Evolutionary conservation across 2,797 vertebrate species (phyloP).

Genomic region (Chaetodon trifasciatus): DNA sequence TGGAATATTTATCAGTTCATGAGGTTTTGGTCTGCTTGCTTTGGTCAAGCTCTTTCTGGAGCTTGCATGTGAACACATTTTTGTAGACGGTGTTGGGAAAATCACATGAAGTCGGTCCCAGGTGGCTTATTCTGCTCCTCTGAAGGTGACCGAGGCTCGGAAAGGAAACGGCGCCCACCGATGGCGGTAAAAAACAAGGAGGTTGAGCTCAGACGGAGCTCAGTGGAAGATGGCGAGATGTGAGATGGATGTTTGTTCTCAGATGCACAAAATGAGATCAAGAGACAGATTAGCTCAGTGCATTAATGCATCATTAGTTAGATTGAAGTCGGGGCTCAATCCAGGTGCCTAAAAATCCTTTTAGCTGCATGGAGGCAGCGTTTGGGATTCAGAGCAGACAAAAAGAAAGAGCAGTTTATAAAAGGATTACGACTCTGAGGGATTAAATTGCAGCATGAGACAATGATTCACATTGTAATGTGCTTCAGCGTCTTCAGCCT

Average conservation of each 20-base stretch:
- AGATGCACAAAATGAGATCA: not conserved
- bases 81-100: too few relatives aligned
- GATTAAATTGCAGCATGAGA: constrained; percentile 32
- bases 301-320: not conserved
- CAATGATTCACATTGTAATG: constrained; percentile 5
- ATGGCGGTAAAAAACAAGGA: not conserved
- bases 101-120: too few relatives aligned
- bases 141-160: not conserved
- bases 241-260: not conserved
- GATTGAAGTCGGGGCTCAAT: not conserved
- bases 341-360: not conserved
- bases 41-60: too few relatives aligned
- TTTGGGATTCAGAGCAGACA: constrained; percentile 12
- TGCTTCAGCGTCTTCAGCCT: constrained; percentile 32
- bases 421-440: constrained; percentile 25
- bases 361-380: not conserved
- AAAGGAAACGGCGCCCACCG: not conserved
- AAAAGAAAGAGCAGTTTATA: not conserved
- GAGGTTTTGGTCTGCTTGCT: not conserved
- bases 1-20: not conserved
- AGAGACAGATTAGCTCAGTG: not conserved
- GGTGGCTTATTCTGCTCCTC: not conserved
- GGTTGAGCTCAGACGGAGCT: not conserved
- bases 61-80: too few relatives aligned
- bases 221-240: not conserved